Evolutionary conservation across 2,888 invertebrate species (phyloP), one percentile per base, ranked within the genome.

Genomic region (Emesis furor): DNA sequence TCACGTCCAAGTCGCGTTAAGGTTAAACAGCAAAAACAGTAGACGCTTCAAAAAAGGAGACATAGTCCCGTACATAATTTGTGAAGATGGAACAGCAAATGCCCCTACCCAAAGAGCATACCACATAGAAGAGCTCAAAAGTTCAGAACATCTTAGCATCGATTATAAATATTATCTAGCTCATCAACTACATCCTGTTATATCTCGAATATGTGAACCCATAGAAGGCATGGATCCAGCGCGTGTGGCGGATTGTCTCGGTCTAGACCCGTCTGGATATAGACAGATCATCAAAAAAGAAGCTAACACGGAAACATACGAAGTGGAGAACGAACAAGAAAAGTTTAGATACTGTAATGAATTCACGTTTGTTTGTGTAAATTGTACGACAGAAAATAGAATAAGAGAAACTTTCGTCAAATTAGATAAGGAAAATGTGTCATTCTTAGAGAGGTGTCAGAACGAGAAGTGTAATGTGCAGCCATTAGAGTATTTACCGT

Each of bases 101-200:
- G 96, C 98, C 0, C 98, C 99, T 0, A 98, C 98, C 7, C 99
- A 99, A 94, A 97, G 99, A 91, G 99, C 99, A 0, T 99, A 99
- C 93, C 99, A 99, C 93, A 97, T 99, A 72, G 99, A 99, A 86
- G 99, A 99, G 93, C 93, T 99, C 59, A 98, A 98, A 92, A 98
- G 97, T 87, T 97, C 94, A 5, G 98, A 98, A 74, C 94, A 94
- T 68, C 95, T 99, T 1, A 98, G 98, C 93, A 97, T 99, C 2
- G 99, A 99, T 94, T 97, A 97, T 1, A 97, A 98, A 88, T 99
- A 99, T 95, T 99, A 99, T 95, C 96, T 99, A 87, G 97, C 98
- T 0, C 98, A 99, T 92, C 99, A 99, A 96, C 97, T 99, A 67
- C 99, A 99, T 94, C 99, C 99, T 0, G 99, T 99, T 0, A 98